Conservation (phyloP, 2,113 vertebrate species). For the Poecilia latipinna region DNA sequence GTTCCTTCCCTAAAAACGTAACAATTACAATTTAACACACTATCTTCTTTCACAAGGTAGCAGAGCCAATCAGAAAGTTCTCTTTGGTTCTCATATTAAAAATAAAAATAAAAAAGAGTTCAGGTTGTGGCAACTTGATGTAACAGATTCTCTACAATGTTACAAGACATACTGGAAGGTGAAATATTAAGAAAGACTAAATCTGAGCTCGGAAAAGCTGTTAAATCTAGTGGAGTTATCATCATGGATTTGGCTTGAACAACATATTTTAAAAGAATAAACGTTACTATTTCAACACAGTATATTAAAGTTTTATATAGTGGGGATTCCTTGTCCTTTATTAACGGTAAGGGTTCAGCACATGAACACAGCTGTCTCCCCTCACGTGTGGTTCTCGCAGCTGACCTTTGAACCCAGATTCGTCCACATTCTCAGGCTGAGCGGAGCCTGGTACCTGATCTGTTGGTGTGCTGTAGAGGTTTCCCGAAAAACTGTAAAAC, state of each 20-base stretch:
- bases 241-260: neutral
- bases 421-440: slow-evolving; percentile 13
- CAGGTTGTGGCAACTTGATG: neutral
- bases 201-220: neutral
- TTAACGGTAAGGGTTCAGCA: too few relatives aligned
- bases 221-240: neutral
- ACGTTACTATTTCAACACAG: too few relatives aligned
- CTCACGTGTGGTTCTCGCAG: slow-evolving; percentile 15
- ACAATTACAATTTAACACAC: neutral
- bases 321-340: too few relatives aligned
- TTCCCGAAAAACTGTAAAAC: neutral
- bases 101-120: neutral
- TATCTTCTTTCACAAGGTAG: neutral
- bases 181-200: neutral
- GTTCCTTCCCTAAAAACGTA: neutral
- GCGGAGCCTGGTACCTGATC: slow-evolving; percentile 42
- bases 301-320: too few relatives aligned
- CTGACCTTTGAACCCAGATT: slow-evolving; percentile 43
- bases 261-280: too few relatives aligned
- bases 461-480: neutral
- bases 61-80: neutral
- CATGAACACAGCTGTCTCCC: slow-evolving; percentile 41
- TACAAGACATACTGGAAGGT: neutral
- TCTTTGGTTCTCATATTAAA: neutral
- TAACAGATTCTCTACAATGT: neutral